Evolutionary conservation across 1,140 invertebrate genomes (phyloP).

Genomic region (Cotesia typhae): DNA sequence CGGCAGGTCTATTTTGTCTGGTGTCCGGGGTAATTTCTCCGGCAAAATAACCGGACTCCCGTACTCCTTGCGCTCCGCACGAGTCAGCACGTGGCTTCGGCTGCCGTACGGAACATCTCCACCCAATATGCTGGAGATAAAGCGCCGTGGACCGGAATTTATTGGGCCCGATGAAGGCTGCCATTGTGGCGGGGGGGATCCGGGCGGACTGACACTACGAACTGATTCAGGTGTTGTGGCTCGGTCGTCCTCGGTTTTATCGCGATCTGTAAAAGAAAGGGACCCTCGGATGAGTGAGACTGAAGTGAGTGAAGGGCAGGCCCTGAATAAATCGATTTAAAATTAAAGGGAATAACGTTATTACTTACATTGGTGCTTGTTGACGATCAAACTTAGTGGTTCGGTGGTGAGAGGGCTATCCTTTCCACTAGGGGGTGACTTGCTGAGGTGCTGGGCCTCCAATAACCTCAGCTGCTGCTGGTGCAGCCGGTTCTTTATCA

Average conservation of each 20-base stretch:
- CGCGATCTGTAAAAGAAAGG: constrained; percentile 53
- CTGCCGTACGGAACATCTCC: constrained; percentile 80
- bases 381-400: constrained; percentile 64
- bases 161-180: constrained; percentile 39
- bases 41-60: constrained; percentile 67
- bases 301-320: too few relatives aligned
- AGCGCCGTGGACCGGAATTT: constrained; percentile 68
- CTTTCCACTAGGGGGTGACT: constrained; percentile 58
- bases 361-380: constrained; percentile 64
- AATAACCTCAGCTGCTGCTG: constrained; percentile 84
- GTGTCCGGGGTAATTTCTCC: constrained; percentile 60
- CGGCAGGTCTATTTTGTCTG: constrained; percentile 66
- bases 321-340: not conserved
- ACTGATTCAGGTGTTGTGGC: constrained; percentile 60
- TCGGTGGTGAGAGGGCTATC: constrained; percentile 58
- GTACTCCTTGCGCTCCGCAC: constrained; percentile 82
- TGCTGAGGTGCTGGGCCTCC: constrained; percentile 75
- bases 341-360: not conserved
- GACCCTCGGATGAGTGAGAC: too few relatives aligned
- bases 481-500: constrained; percentile 86
- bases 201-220: constrained; percentile 53
- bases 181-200: constrained; percentile 52
- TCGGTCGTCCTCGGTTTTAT: constrained; percentile 61
- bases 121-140: constrained; percentile 80
- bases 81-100: constrained; percentile 76